Conservation (phyloP, 2,113 vertebrate species). For the Forbesichthys papilliferus region DNA sequence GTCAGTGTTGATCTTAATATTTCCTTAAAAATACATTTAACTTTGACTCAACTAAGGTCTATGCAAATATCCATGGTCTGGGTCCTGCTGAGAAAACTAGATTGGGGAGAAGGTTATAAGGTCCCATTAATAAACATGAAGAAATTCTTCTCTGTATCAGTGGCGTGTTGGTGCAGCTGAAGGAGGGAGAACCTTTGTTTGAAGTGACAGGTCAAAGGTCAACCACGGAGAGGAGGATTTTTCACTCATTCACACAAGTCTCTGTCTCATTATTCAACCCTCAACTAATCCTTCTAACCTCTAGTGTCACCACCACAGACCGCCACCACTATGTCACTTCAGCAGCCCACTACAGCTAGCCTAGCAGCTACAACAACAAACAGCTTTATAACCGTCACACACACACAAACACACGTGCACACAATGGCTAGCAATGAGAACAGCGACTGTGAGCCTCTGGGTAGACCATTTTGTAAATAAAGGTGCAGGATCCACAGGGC, state of each 20-base stretch:
- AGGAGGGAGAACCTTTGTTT: slow-evolving; percentile 61
- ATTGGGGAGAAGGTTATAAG: slow-evolving; percentile 26
- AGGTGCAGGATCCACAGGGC: slow-evolving; percentile 25
- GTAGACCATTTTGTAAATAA: slow-evolving; percentile 44
- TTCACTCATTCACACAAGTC: slow-evolving; percentile 56
- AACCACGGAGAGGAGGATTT: slow-evolving; percentile 54
- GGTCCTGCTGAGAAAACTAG: background rate
- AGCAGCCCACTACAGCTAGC: slow-evolving; percentile 43
- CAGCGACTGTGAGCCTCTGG: slow-evolving; percentile 12
- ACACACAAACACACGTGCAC: slow-evolving; percentile 23
- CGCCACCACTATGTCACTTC: background rate
- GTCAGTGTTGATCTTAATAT: no score
- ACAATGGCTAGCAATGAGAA: slow-evolving; percentile 18
- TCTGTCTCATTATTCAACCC: slow-evolving; percentile 65
- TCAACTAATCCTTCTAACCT: slow-evolving; percentile 59
- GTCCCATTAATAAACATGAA: slow-evolving; percentile 39
- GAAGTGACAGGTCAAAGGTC: slow-evolving; percentile 61
- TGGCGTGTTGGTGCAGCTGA: slow-evolving; percentile 61
- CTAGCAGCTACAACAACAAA: slow-evolving; percentile 67
- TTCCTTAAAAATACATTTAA: no score
- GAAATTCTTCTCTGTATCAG: slow-evolving; percentile 27
- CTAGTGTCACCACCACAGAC: slow-evolving; percentile 51
- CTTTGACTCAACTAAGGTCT: slow-evolving; percentile 4
- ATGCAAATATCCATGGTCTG: slow-evolving; percentile 18
- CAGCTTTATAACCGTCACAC: slow-evolving; percentile 59